phyloP scores from a whole-genome alignment of 2,888 invertebrate species.

The Drosophila meridiana region DNA sequence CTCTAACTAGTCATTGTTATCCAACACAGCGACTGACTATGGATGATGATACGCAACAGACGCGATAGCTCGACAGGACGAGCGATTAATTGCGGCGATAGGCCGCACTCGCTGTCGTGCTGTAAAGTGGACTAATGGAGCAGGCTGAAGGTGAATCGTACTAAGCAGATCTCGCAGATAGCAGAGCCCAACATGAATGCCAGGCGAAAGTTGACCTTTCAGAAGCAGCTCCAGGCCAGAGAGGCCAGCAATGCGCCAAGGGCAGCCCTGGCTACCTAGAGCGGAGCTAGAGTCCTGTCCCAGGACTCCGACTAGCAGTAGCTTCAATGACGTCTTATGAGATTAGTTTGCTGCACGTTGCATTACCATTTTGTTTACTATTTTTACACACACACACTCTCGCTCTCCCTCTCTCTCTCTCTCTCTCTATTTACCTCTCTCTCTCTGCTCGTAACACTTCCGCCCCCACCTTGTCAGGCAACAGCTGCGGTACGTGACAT shows the following conservation, averaged over 20 bases:
- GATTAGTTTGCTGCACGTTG: constrained; percentile 57
- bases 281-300: background rate
- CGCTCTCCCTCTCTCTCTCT: background rate
- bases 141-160: background rate
- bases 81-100: constrained; percentile 12
- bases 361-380: constrained; percentile 63
- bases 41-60: no score
- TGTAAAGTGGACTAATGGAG: constrained; percentile 16
- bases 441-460: constrained; percentile 8
- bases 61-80: background rate
- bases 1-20: no score
- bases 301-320: background rate
- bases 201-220: constrained; percentile 21
- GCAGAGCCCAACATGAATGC: constrained; percentile 12
- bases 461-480: constrained; percentile 12
- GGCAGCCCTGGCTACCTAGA: background rate
- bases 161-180: constrained; percentile 12
- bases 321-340: constrained; percentile 1
- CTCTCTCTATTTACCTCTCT: background rate
- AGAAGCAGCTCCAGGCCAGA: constrained; percentile 4
- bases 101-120: background rate
- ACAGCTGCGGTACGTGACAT: constrained; percentile 70
- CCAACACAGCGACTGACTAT: no score
- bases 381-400: constrained; percentile 31
- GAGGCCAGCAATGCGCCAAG: constrained; percentile 1